These are phyloP conservation scores for Drosophila hydei DNA, from an alignment of 1,140 invertebrate genomes.

Conservation along the genomic window DNA sequence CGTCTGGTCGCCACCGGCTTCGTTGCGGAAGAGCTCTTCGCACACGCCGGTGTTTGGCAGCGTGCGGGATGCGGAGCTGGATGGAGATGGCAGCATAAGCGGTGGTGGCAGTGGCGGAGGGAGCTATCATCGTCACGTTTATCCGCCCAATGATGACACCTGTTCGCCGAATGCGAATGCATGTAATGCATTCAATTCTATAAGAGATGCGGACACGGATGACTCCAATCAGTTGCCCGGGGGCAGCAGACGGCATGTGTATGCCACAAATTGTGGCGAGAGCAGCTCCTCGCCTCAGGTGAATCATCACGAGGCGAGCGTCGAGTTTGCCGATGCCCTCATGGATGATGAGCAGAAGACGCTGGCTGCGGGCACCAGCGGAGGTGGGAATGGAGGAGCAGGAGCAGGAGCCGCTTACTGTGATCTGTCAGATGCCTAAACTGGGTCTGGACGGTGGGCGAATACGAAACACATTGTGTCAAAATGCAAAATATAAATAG, in stretches of 20 bases:
- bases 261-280: conserved; percentile 81
- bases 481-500: conserved; percentile 40
- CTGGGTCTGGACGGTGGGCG: neutral
- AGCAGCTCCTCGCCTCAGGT: conserved; percentile 80
- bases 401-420: conserved; percentile 48
- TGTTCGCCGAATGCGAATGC: conserved; percentile 80
- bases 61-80: conserved; percentile 77
- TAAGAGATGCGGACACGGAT: conserved; percentile 80
- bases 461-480: conserved; percentile 51
- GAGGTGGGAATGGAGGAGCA: neutral
- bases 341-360: conserved; percentile 73
- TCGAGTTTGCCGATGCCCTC: conserved; percentile 63
- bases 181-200: conserved; percentile 79
- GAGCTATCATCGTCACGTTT: conserved; percentile 78
- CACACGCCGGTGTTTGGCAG: conserved; percentile 82
- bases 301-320: conserved; percentile 69
- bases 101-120: conserved; percentile 65
- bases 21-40: conserved; percentile 77
- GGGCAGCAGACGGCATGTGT: conserved; percentile 72
- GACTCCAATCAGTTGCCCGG: conserved; percentile 75
- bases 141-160: conserved; percentile 80
- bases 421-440: conserved; percentile 80
- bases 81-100: conserved; percentile 72
- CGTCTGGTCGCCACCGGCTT: conserved; percentile 82
- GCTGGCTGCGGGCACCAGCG: conserved; percentile 38